Evolutionary conservation across 1,140 invertebrate genomes (phyloP).

Genomic region (Frieseomelitta varia): DNA sequence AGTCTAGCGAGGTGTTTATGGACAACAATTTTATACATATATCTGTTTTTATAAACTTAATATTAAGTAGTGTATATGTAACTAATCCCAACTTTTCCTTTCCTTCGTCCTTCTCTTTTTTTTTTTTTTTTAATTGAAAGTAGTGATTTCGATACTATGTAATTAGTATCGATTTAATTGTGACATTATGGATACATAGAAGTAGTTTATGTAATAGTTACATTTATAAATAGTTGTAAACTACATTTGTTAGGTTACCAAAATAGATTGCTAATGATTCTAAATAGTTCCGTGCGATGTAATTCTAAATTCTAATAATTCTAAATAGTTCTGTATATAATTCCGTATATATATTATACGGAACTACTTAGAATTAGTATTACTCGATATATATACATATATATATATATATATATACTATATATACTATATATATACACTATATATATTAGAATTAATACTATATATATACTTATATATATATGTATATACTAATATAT

Average conservation of each 20-base stretch:
- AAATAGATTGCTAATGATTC: conserved; percentile 17
- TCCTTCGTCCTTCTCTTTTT: neutral
- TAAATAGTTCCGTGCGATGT: conserved; percentile 6
- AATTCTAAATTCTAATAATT: neutral
- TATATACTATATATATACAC: conserved; percentile 1
- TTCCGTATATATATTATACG: too few relatives aligned
- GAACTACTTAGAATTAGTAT: too few relatives aligned
- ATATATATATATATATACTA: conserved; percentile 9
- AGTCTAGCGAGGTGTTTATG: conserved; percentile 13
- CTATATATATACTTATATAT: neutral
- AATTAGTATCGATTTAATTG: conserved; percentile 1
- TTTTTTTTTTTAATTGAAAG: neutral
- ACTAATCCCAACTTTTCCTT: conserved; percentile 1
- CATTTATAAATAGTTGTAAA: conserved; percentile 28
- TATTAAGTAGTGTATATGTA: conserved; percentile 31
- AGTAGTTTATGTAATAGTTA: conserved; percentile 23
- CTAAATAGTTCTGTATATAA: too few relatives aligned
- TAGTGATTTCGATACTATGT: neutral
- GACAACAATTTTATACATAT: conserved; percentile 42
- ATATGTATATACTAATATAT: too few relatives aligned
- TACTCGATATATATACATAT: neutral
- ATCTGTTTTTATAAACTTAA: conserved; percentile 52
- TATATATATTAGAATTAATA: too few relatives aligned
- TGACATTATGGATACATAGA: conserved; percentile 33
- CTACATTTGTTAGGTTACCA: conserved; percentile 19